phyloP scores from a whole-genome alignment of 2,797 vertebrate species.

The Bovichtus variegatus region DNA sequence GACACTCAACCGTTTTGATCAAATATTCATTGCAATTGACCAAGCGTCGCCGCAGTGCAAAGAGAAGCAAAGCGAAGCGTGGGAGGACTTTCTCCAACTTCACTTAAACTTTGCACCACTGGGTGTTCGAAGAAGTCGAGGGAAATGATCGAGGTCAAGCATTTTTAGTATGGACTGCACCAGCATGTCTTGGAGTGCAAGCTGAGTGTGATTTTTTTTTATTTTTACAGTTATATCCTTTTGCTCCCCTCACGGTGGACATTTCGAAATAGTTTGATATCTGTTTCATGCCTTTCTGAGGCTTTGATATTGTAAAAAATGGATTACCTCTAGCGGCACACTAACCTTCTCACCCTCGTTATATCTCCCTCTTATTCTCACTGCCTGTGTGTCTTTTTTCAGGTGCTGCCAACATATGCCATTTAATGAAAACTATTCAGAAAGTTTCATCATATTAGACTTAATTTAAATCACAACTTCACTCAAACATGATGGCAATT shows the following conservation, averaged over 20 bases:
- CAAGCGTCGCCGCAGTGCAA: neutral
- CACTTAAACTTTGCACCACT: slow-evolving; percentile 30
- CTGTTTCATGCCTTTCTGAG: slow-evolving; percentile 28
- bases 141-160: slow-evolving; percentile 42
- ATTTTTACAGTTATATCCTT: slow-evolving; percentile 18
- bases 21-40: slow-evolving; percentile 36
- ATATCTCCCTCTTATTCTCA: neutral
- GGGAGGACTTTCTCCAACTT: slow-evolving; percentile 15
- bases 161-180: slow-evolving; percentile 8
- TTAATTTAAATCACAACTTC: neutral
- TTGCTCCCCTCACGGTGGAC: slow-evolving; percentile 21
- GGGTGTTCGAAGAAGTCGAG: slow-evolving; percentile 29
- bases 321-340: slow-evolving; percentile 23
- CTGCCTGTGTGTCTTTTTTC: slow-evolving; percentile 4
- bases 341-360: neutral
- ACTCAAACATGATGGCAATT: neutral
- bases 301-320: slow-evolving; percentile 39
- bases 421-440: neutral
- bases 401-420: neutral
- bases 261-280: slow-evolving; percentile 45
- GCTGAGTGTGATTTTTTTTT: slow-evolving; percentile 1
- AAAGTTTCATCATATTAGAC: neutral
- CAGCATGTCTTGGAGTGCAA: slow-evolving; percentile 10
- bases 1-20: slow-evolving; percentile 22
- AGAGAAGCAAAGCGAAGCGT: neutral